Evolutionary conservation across 2,888 invertebrate species (phyloP), one percentile per base, ranked within the genome.

Genomic region (Ectropis crepuscularia): DNA sequence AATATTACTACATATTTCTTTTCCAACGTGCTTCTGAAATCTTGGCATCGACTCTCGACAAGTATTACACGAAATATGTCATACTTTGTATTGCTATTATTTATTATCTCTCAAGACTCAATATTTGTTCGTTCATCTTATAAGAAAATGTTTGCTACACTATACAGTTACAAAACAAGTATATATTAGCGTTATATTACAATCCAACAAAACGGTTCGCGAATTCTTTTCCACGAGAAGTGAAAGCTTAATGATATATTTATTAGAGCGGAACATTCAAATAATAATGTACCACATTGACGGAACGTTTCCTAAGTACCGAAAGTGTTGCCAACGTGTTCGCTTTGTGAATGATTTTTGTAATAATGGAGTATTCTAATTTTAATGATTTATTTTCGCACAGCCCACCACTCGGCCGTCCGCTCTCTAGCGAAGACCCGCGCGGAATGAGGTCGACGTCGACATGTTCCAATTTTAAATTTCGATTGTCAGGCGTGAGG

Each of bases 391-490:
- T 87, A 89, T 88, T 88, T 89, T 88, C 61, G 83, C 80, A 75
- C 75, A 73, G 63, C 69, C 57, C 72, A 66, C 75, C 79, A 75
- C 77, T 73, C 69, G 72, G 69, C 72, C 79, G 81, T 78, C 82
- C 79, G 84, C 80, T 81, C 86, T 81, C 83, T 83, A 77, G 81
- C 82, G 76, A 84, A 83, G 86, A 76, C 82, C 75, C 81, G 77
- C 72, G 66, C 54, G 85, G 86, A 92, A 91, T 91, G 91, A 85
- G 91, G 91, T 86, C 90, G 84, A 63, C 70, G 91, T 86, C 90
- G 84, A 63, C 70, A 72, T 78, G 88, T 87, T 89, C 89, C 90
- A 89, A 87, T 91, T 91, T 89, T 89, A 88, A 88, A 89, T 87
- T 88, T 85, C 85, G 81, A 88, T 86, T 87, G 84, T 84, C 81